phyloP scores from a whole-genome alignment of 2,113 vertebrate genomes.

The Grammomys dolichurus region DNA sequence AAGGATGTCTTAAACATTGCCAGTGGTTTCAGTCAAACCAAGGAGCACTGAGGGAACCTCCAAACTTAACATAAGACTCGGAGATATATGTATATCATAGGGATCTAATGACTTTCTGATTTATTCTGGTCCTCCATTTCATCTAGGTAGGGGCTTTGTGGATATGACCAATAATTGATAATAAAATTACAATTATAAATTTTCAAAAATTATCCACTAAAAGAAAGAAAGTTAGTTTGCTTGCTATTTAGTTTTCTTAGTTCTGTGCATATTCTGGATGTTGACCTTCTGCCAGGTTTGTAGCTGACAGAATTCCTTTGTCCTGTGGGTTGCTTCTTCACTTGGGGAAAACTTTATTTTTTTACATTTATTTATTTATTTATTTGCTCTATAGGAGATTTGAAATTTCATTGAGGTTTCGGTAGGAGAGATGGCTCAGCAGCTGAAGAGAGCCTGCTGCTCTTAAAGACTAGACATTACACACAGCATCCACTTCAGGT shows the following conservation, averaged over 20 bases:
- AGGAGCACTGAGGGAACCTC: not conserved
- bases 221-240: not conserved
- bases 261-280: too few species aligned
- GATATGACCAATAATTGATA: not conserved
- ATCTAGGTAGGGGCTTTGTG: not conserved
- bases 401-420: not conserved
- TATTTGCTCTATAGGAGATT: not conserved
- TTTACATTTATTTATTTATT: too few species aligned
- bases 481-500: not conserved
- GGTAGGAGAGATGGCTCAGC: not conserved
- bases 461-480: not conserved
- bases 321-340: not conserved
- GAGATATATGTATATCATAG: not conserved
- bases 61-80: not conserved
- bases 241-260: not conserved
- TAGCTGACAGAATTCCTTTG: not conserved
- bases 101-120: not conserved
- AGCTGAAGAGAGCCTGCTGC: not conserved
- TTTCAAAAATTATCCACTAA: slow-evolving; percentile 20
- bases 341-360: not conserved
- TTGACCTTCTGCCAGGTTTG: not conserved
- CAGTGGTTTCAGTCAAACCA: not conserved
- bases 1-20: not conserved
- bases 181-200: slow-evolving; percentile 1
- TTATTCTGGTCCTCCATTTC: slow-evolving; percentile 9